A percentile compares a stretch with the other conserved stretches of the same genome.
Conservation (phyloP, 2,113 vertebrate species). For the Antennarius striatus region DNA sequence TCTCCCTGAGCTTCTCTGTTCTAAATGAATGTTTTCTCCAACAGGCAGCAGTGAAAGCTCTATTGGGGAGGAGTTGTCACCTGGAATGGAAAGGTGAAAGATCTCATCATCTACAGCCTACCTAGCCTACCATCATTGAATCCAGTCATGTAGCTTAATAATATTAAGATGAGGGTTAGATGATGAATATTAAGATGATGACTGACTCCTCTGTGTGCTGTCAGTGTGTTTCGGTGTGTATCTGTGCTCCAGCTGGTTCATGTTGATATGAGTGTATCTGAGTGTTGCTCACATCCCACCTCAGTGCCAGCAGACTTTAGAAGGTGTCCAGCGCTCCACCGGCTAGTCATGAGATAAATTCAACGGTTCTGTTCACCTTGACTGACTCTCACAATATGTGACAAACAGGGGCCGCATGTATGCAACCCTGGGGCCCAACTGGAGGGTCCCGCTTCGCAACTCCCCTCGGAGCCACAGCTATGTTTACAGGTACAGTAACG, state of each 20-base stretch:
- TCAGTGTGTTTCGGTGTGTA: not conserved
- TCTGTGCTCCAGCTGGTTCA: constrained; percentile 3
- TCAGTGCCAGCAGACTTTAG: not conserved
- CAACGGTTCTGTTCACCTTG: constrained; percentile 1
- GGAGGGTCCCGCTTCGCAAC: constrained; percentile 89
- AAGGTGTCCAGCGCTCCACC: not conserved
- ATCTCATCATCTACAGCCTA: not conserved
- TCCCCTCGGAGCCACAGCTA: constrained; percentile 90
- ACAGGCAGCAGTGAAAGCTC: constrained; percentile 96
- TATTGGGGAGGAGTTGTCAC: constrained; percentile 91
- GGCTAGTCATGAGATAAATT: not conserved
- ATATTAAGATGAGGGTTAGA: no score
- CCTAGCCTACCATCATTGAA: not conserved
- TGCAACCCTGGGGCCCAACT: constrained; percentile 95
- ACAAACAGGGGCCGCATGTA: constrained; percentile 93
- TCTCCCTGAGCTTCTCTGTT: no score
- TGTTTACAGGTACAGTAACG: constrained; percentile 87
- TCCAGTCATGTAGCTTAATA: not conserved
- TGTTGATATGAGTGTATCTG: constrained; percentile 15
- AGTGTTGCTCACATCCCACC: constrained; percentile 10
- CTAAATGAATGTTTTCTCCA: constrained; percentile 14
- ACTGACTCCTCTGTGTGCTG: no score
- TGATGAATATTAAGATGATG: no score
- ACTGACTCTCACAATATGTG: constrained; percentile 72
- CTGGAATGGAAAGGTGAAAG: constrained; percentile 90